A percentile compares a stretch with the other conserved stretches of the same genome.
Conservation (phyloP, 1,140 invertebrate species). For the Armadillidium nasatum region DNA sequence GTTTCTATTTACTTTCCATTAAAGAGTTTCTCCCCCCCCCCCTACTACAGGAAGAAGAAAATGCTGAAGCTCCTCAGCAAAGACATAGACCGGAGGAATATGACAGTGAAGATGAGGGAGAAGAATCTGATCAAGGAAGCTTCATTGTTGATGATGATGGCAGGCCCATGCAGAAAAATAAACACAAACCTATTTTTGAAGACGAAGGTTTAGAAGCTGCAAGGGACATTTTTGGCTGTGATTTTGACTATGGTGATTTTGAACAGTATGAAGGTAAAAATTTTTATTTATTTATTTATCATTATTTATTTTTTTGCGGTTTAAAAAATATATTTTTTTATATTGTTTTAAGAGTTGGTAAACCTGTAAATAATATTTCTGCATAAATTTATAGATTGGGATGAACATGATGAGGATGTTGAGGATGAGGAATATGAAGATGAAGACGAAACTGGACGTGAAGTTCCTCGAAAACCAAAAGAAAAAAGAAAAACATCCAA, state of each 20-base stretch:
- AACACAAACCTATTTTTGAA: constrained; percentile 75
- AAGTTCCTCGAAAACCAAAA: constrained; percentile 55
- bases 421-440: constrained; percentile 53
- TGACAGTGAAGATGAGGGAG: constrained; percentile 63
- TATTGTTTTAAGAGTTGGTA: no score
- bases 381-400: constrained; percentile 30
- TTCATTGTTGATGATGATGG: constrained; percentile 98
- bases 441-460: constrained; percentile 52
- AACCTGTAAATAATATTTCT: no score
- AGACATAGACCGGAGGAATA: constrained; percentile 58
- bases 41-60: constrained; percentile 63
- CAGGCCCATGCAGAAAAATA: constrained; percentile 77
- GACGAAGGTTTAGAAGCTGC: constrained; percentile 94
- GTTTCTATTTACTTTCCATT: no score
- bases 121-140: constrained; percentile 59
- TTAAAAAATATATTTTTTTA: no score
- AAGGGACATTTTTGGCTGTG: constrained; percentile 98
- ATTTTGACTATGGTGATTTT: constrained; percentile 83
- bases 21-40: no score
- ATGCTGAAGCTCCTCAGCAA: constrained; percentile 49
- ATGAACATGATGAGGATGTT: constrained; percentile 44
- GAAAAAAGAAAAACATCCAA: constrained; percentile 75
- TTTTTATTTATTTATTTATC: no score
- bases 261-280: constrained; percentile 65
- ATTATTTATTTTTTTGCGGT: no score